These are phyloP conservation scores for Rhagophthalmus giganteus DNA, from an alignment of 2,888 invertebrate species.

Conservation along the genomic window DNA sequence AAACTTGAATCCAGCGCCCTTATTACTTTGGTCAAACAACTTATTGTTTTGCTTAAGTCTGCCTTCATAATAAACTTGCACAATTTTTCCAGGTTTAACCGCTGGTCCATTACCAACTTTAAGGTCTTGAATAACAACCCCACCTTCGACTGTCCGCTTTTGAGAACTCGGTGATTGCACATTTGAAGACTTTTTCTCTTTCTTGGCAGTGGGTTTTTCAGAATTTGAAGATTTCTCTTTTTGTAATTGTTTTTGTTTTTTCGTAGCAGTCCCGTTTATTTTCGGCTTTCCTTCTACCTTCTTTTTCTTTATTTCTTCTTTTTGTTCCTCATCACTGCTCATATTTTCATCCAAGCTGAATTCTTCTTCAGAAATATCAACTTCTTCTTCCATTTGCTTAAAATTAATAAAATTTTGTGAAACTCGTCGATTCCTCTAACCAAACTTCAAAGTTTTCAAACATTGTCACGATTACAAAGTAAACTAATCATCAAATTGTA, in stretches of 20 bases:
- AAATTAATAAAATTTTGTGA: too few relatives aligned
- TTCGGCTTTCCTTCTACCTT: constrained; percentile 26
- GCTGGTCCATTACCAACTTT: constrained; percentile 76
- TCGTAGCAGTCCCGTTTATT: not conserved
- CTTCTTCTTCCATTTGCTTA: too few relatives aligned
- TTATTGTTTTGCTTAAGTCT: constrained; percentile 80
- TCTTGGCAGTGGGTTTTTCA: not conserved
- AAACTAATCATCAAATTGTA: too few relatives aligned
- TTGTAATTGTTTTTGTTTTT: constrained; percentile 42
- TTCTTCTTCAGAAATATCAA: too few relatives aligned
- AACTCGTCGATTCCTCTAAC: too few relatives aligned
- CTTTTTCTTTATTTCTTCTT: constrained; percentile 39
- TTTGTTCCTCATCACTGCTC: constrained; percentile 36
- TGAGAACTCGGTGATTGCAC: constrained; percentile 39
- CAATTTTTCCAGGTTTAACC: constrained; percentile 77
- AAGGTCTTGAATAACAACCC: constrained; percentile 78
- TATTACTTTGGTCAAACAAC: constrained; percentile 76
- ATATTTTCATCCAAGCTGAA: not conserved
- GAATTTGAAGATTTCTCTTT: constrained; percentile 37
- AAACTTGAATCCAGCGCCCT: constrained; percentile 85
- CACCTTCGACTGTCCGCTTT: constrained; percentile 70
- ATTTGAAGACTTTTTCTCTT: constrained; percentile 32
- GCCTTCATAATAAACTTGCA: constrained; percentile 84
- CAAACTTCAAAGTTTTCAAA: too few relatives aligned
- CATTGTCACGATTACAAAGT: too few relatives aligned